Base-by-base conservation (phyloP, 2,113 vertebrate species). In the Spea bombifrons region DNA sequence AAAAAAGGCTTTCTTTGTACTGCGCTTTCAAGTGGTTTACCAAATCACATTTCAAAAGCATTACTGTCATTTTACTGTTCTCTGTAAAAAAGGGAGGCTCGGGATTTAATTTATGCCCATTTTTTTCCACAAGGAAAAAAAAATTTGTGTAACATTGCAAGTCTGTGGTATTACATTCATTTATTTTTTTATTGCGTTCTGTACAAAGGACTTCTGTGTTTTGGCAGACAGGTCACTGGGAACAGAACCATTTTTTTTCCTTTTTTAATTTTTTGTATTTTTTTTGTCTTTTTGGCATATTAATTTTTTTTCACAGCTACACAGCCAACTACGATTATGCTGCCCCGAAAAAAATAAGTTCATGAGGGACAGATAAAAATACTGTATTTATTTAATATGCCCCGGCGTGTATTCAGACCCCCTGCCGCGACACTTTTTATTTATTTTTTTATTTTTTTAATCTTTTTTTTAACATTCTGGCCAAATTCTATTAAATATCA, bases 401-500 rank as follows among this genome's bases (percentile, higher is more conserved):
- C 76, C 57, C n/a, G 57, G 45, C 30, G 17, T 77, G 83, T 84
- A 73, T 83, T 80, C 83, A 59, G 55, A 75, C 81, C 81, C 81
- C 65, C 7, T 67, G 65, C 85, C 75, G 79, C 0, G 8, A 66
- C 84, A 8, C 55, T 13, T 52, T 53, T 7, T 1, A 53, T 81
- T 61, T 71, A 80, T 10, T 47, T 73, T 75, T 79, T 9, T 75
- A 82, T 71, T 7, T 67, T 64, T 4, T 6, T 9, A 71, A 75
- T 52, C 49, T 53, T 5, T 70, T 10, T 47, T 73, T 75, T 79
- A 67, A 10, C 75, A 82, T 71, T 7, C 68, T 66, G 4, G 7
- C 10, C 72, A 75, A 49, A 49, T 55, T 6, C 71, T 78, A 5
- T 0, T 86, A 61, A 86, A 83, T 85, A 83, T 85, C 85, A 86